Percentiles rank a stretch among this genome's conserved stretches.
Conservation (phyloP, 2,113 vertebrate species). For the Atherinomorus stipes region DNA sequence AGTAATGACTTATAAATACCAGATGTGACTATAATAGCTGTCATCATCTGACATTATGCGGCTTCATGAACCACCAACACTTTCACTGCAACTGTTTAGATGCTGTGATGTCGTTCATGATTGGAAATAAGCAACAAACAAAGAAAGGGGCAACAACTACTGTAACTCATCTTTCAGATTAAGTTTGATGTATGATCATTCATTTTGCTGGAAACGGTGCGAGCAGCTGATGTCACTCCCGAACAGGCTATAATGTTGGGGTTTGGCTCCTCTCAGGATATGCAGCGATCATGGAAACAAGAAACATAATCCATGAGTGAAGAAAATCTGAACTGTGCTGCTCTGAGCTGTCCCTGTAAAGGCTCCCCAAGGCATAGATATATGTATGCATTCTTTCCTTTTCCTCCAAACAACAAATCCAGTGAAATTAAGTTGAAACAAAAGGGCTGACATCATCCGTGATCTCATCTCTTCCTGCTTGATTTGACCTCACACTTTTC, state of each 20-base stretch:
- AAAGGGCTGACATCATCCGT: constrained; percentile 68
- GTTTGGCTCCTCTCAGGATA: constrained; percentile 66
- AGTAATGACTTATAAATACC: constrained; percentile 65
- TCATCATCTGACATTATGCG: constrained; percentile 61
- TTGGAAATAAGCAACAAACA: constrained; percentile 28
- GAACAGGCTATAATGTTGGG: constrained; percentile 46
- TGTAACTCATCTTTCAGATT: constrained; percentile 21
- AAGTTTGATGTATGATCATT: constrained; percentile 44
- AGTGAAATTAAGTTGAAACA: constrained; percentile 42
- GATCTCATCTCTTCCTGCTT: constrained; percentile 66
- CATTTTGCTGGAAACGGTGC: constrained; percentile 46
- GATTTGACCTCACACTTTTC: constrained; percentile 59
- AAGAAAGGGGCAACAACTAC: background rate
- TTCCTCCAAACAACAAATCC: constrained; percentile 59
- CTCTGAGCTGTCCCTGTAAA: constrained; percentile 39
- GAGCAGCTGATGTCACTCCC: constrained; percentile 61
- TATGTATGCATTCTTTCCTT: constrained; percentile 18
- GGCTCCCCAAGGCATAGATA: constrained; percentile 46
- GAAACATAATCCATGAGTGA: constrained; percentile 64
- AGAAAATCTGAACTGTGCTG: constrained; percentile 36
- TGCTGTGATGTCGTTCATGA: constrained; percentile 1
- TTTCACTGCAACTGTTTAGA: constrained; percentile 39
- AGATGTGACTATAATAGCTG: constrained; percentile 70
- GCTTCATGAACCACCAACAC: constrained; percentile 56
- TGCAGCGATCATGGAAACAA: constrained; percentile 59